Conservation (phyloP, 1,140 invertebrate species). For the Meloidogyne chitwoodi region DNA sequence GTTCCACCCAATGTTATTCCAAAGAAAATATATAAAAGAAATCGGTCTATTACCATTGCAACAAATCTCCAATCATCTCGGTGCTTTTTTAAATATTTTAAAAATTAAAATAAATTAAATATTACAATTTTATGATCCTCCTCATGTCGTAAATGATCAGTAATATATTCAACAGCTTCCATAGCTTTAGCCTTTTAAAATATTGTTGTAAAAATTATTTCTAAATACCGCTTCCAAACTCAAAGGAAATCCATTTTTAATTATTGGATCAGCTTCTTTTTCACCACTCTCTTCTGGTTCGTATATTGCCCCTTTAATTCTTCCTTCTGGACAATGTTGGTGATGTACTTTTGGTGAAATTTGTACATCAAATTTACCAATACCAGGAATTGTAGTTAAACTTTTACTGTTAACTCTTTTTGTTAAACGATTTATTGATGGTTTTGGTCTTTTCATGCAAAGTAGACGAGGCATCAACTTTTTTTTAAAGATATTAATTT, state of each 20-base stretch:
- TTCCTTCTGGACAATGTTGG: slow-evolving; percentile 51
- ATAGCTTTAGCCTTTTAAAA: slow-evolving; percentile 2
- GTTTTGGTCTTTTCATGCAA: slow-evolving; percentile 55
- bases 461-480: slow-evolving; percentile 61
- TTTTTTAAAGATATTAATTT: slow-evolving; percentile 11
- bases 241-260: neutral
- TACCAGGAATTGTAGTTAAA: slow-evolving; percentile 49
- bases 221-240: neutral
- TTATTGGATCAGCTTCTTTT: neutral
- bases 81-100: slow-evolving; percentile 28
- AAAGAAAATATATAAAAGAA: slow-evolving; percentile 95
- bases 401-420: slow-evolving; percentile 28
- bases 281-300: neutral
- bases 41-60: slow-evolving; percentile 88
- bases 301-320: slow-evolving; percentile 26
- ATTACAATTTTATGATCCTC: slow-evolving; percentile 56
- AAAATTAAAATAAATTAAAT: slow-evolving; percentile 19
- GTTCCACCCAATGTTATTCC: slow-evolving; percentile 86
- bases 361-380: slow-evolving; percentile 50
- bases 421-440: slow-evolving; percentile 31
- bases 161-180: slow-evolving; percentile 59
- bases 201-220: neutral
- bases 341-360: slow-evolving; percentile 40
- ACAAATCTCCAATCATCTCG: slow-evolving; percentile 68
- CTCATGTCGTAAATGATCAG: slow-evolving; percentile 54